These are phyloP conservation scores for Thereva nobilitata DNA, from an alignment of 2,888 invertebrate species.

Conservation along the genomic window DNA sequence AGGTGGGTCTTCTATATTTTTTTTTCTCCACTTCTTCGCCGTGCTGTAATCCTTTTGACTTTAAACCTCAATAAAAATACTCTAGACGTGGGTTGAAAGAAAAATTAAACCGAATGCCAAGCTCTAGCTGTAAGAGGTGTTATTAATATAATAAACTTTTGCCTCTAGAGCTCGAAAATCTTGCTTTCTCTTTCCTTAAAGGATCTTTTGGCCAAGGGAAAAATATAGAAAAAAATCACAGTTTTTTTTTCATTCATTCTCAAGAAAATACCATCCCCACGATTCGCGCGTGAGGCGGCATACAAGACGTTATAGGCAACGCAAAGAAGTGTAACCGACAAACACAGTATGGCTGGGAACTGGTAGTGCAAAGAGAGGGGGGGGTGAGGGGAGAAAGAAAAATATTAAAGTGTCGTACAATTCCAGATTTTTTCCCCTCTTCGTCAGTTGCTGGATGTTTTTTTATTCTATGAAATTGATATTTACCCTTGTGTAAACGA, in stretches of 20 bases:
- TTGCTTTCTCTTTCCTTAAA: too few relatives aligned
- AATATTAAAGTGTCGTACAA: slow-evolving; percentile 27
- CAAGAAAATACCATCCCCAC: not conserved
- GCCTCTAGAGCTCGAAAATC: slow-evolving; percentile 1
- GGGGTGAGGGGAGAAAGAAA: slow-evolving; percentile 7
- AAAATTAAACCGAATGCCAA: slow-evolving; percentile 10
- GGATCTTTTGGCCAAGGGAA: slow-evolving; percentile 5
- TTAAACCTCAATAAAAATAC: slow-evolving; percentile 11
- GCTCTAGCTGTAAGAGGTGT: slow-evolving; percentile 10
- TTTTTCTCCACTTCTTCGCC: slow-evolving; percentile 3
- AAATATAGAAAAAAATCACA: not conserved
- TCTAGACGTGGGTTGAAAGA: not conserved
- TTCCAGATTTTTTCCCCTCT: slow-evolving; percentile 21
- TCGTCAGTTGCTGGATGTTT: not conserved
- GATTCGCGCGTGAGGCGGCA: too few relatives aligned
- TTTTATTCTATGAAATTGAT: slow-evolving; percentile 29
- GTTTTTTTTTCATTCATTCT: not conserved
- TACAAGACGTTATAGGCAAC: too few relatives aligned
- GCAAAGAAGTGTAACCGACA: too few relatives aligned
- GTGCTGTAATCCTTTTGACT: slow-evolving; percentile 17
- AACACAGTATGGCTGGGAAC: too few relatives aligned
- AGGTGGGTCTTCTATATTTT: not conserved
- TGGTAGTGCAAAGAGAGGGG: not conserved
- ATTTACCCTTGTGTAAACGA: slow-evolving; percentile 38
- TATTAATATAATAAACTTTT: slow-evolving; percentile 27